Evolutionary conservation across 1,140 invertebrate genomes (phyloP).

Genomic region (Caenorhabditis inopinata): DNA sequence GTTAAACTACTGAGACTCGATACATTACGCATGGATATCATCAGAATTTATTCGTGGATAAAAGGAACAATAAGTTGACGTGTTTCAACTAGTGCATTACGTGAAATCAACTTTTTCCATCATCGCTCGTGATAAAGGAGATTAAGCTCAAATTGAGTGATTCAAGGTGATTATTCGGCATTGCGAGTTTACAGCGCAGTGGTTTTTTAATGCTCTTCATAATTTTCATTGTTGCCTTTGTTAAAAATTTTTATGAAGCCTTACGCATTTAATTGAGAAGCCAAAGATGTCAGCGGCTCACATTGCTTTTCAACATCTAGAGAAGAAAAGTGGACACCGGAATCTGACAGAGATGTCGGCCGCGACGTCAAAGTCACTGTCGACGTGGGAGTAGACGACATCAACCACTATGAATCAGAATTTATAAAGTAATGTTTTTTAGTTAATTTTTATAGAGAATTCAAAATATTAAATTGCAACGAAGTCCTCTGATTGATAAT

Average conservation of each 20-base stretch:
- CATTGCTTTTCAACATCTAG: neutral
- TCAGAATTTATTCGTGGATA: conserved; percentile 4
- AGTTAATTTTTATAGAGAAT: neutral
- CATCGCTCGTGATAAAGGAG: conserved; percentile 14
- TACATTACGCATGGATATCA: too few species aligned
- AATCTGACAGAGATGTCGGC: conserved; percentile 8
- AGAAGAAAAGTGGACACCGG: conserved; percentile 1
- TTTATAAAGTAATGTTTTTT: neutral
- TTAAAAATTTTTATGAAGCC: too few species aligned
- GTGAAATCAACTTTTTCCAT: neutral
- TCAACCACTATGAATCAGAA: conserved; percentile 5
- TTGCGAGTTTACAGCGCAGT: too few species aligned
- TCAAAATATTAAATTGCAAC: too few species aligned
- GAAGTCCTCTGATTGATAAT: too few species aligned
- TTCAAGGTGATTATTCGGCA: too few species aligned
- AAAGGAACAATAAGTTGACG: neutral
- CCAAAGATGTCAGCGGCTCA: neutral
- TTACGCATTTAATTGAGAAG: neutral
- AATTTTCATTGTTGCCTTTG: too few species aligned
- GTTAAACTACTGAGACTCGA: neutral
- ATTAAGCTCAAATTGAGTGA: neutral
- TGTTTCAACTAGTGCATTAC: neutral
- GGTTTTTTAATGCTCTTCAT: too few species aligned
- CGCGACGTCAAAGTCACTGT: conserved; percentile 2
- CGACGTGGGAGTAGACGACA: neutral